Percentiles rank a stretch among this genome's conserved stretches.
Evolutionary conservation across 1,140 invertebrate species (phyloP).

Genomic region (Solenopsis invicta): DNA sequence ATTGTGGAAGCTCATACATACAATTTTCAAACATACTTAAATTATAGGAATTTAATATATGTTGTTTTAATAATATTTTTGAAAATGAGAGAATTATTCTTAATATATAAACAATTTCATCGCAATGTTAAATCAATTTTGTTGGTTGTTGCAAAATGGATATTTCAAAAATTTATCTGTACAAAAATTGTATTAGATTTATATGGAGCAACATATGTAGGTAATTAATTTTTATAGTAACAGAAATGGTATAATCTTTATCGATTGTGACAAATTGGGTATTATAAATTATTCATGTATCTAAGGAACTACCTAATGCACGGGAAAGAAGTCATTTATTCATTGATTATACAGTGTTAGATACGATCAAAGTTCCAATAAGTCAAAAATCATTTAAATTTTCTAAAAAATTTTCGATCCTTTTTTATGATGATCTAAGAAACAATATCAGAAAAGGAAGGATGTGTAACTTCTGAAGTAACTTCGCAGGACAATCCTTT

Average conservation of each 20-base stretch:
- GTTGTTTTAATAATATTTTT: background rate
- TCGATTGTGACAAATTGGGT: background rate
- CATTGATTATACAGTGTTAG: background rate
- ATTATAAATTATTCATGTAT: background rate
- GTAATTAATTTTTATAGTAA: background rate
- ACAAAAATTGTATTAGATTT: background rate
- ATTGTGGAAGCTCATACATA: background rate
- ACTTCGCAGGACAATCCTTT: conserved; percentile 30
- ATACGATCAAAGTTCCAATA: background rate
- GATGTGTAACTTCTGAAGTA: conserved; percentile 29
- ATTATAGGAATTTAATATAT: background rate
- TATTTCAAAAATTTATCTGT: background rate
- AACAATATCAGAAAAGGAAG: background rate
- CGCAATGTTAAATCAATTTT: conserved; percentile 7
- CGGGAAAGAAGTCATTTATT: background rate
- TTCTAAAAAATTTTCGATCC: background rate
- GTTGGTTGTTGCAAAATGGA: background rate
- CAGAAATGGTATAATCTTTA: background rate
- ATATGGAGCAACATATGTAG: background rate
- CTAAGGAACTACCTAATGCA: background rate
- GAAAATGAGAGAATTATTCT: background rate
- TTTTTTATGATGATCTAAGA: conserved; percentile 35
- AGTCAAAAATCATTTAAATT: conserved; percentile 1
- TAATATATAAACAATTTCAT: background rate
- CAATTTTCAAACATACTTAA: background rate